Evolutionary conservation across 2,113 vertebrate genomes (phyloP).

Genomic region (Hippopotamus amphibius): DNA sequence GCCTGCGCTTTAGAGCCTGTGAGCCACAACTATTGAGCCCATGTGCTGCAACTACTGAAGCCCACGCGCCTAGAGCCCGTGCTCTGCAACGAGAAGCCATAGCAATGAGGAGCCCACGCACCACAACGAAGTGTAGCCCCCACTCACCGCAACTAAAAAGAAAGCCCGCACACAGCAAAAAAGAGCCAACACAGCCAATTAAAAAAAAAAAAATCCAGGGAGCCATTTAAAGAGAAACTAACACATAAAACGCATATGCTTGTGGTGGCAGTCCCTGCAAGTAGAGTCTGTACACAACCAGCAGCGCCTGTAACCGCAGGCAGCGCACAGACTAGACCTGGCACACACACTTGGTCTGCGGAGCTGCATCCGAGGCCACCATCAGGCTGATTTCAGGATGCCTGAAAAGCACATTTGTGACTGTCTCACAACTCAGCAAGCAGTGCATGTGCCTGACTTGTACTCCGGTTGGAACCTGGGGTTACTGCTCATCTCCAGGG

Average conservation of each 20-base stretch:
- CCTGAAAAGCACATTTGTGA: fast-evolving
- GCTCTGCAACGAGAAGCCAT: too few species aligned
- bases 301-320: not conserved
- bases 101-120: too few species aligned
- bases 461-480: not conserved
- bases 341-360: too few species aligned
- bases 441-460: fast-evolving
- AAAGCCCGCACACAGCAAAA: fast-evolving
- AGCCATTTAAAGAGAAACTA: not conserved
- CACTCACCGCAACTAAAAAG: not conserved
- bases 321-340: fast-evolving
- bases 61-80: too few species aligned
- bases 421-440: not conserved
- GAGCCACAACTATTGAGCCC: too few species aligned
- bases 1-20: not conserved
- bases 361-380: too few species aligned
- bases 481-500: not conserved
- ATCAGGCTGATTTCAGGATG: fast-evolving
- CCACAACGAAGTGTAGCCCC: not conserved
- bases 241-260: not conserved
- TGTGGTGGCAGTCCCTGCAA: not conserved
- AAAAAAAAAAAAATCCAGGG: not conserved
- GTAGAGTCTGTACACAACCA: fast-evolving
- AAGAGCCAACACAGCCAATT: not conserved
- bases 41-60: not conserved